phyloP scores from a whole-genome alignment of 2,113 vertebrate genomes.

The Cochlearius cochlearius region DNA sequence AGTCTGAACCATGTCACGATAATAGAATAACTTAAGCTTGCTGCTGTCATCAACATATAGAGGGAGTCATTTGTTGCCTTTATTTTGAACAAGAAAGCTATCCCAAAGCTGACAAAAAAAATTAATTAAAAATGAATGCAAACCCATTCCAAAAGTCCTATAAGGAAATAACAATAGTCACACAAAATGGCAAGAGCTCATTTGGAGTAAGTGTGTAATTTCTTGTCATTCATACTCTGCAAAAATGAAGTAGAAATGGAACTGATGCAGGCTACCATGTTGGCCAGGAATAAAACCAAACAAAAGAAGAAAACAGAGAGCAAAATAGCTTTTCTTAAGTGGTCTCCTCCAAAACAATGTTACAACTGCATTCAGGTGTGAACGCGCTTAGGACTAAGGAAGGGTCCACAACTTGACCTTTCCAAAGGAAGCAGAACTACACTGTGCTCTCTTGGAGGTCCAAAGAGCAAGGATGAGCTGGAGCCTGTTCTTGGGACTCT shows the following conservation, averaged over 20 bases:
- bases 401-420: neutral
- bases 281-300: neutral
- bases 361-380: neutral
- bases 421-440: neutral
- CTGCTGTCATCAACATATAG: neutral
- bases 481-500: neutral
- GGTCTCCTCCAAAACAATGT: neutral
- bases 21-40: neutral
- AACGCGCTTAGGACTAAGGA: neutral
- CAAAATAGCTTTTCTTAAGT: neutral
- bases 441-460: neutral
- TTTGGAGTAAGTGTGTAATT: neutral
- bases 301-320: neutral
- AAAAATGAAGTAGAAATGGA: neutral
- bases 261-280: neutral
- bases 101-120: neutral
- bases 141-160: neutral
- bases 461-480: neutral
- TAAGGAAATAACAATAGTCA: neutral
- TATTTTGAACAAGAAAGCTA: neutral
- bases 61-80: neutral
- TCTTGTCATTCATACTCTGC: neutral
- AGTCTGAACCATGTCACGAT: neutral
- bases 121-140: neutral
- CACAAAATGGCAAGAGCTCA: neutral